These are phyloP conservation scores for Drosophila ercepeae DNA, from an alignment of 1,140 invertebrate genomes.

Conservation along the genomic window DNA sequence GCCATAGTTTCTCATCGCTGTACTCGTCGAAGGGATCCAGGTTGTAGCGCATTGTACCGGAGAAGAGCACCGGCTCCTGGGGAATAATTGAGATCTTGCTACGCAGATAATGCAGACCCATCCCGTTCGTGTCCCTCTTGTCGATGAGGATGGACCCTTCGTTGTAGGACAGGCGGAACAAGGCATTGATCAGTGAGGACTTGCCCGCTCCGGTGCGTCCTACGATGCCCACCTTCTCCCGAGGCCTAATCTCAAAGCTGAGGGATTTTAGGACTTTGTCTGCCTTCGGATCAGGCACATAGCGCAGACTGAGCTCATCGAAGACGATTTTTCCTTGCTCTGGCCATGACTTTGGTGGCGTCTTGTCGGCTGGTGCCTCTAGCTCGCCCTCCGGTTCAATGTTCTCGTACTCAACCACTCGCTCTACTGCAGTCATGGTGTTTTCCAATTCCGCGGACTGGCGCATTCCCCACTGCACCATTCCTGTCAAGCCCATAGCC, in stretches of 20 bases:
- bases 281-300: slow-evolving; percentile 87
- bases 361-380: slow-evolving; percentile 86
- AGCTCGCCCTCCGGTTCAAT: slow-evolving; percentile 89
- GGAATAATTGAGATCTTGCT: slow-evolving; percentile 95
- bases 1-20: slow-evolving; percentile 91
- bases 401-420: slow-evolving; percentile 90
- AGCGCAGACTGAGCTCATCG: slow-evolving; percentile 87
- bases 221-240: slow-evolving; percentile 91
- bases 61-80: slow-evolving; percentile 95
- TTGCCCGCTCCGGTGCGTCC: slow-evolving; percentile 96
- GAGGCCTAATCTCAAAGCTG: slow-evolving; percentile 86
- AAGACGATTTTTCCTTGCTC: slow-evolving; percentile 88
- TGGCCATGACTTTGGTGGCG: slow-evolving; percentile 89
- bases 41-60: slow-evolving; percentile 91
- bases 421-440: slow-evolving; percentile 92
- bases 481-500: slow-evolving; percentile 91
- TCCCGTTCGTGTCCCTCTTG: slow-evolving; percentile 85
- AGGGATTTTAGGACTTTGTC: slow-evolving; percentile 87
- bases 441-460: slow-evolving; percentile 93
- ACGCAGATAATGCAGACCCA: slow-evolving; percentile 89
- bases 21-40: slow-evolving; percentile 93
- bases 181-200: slow-evolving; percentile 92
- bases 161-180: slow-evolving; percentile 90
- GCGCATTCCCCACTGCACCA: slow-evolving; percentile 93
- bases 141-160: slow-evolving; percentile 91